These are phyloP conservation scores for Caracal caracal DNA, from an alignment of 2,113 vertebrate species.

Conservation along the genomic window DNA sequence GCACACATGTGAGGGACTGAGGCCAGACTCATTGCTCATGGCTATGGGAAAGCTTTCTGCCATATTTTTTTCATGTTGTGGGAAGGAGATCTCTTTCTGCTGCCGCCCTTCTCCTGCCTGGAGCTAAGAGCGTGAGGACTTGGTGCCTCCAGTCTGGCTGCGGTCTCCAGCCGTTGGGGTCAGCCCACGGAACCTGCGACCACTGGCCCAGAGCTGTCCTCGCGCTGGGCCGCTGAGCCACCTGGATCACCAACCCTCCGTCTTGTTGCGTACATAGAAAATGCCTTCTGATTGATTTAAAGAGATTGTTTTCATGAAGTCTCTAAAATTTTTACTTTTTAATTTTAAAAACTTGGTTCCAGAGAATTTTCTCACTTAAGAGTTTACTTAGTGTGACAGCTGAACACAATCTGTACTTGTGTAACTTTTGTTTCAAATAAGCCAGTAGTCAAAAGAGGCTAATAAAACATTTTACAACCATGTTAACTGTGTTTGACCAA, in stretches of 20 bases:
- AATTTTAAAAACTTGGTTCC: neutral
- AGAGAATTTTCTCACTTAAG: neutral
- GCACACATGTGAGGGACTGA: accelerated
- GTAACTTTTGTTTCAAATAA: neutral
- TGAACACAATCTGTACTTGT: too few relatives aligned
- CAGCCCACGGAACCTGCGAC: accelerated
- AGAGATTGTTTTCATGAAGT: neutral
- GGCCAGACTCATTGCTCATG: accelerated
- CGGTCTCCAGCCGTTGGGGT: accelerated
- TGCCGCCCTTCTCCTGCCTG: neutral
- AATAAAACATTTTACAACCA: accelerated
- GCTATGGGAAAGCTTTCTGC: neutral
- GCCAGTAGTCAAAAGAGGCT: neutral
- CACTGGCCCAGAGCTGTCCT: accelerated
- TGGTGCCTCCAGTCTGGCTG: accelerated
- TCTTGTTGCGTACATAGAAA: neutral
- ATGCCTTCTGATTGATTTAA: neutral
- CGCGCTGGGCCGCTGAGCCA: accelerated
- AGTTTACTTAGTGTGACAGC: accelerated
- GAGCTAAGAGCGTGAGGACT: accelerated
- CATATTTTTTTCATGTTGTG: accelerated
- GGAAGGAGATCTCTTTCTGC: neutral
- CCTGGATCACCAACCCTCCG: accelerated
- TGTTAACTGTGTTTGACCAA: accelerated
- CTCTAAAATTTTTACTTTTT: neutral